These are phyloP conservation scores for Menidia menidia DNA, from an alignment of 2,797 vertebrate genomes.

Conservation along the genomic window DNA sequence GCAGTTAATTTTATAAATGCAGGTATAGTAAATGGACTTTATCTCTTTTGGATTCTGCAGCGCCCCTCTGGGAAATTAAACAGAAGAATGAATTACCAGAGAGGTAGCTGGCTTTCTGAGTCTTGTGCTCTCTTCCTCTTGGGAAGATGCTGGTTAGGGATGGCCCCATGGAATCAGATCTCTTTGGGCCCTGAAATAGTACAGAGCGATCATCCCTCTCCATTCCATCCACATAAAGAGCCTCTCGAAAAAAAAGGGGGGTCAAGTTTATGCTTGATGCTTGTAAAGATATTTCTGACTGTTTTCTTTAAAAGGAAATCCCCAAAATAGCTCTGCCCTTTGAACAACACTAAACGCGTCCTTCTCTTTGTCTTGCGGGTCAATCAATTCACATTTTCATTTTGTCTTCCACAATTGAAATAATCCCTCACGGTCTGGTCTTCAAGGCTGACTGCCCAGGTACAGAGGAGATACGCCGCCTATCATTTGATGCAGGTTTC, in stretches of 20 bases:
- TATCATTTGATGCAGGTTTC: conserved; percentile 64
- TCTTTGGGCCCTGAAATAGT: conserved; percentile 49
- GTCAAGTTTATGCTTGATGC: conserved; percentile 36
- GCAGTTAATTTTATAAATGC: conserved; percentile 50
- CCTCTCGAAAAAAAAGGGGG: conserved; percentile 21
- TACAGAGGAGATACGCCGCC: conserved; percentile 57
- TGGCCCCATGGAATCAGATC: conserved; percentile 52
- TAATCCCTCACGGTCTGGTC: conserved; percentile 52
- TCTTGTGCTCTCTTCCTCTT: conserved; percentile 34
- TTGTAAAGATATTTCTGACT: conserved; percentile 30
- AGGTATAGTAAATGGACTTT: conserved; percentile 42
- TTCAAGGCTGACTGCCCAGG: conserved; percentile 72
- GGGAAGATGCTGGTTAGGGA: conserved; percentile 34
- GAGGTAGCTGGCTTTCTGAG: conserved; percentile 27
- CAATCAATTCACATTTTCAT: conserved; percentile 58
- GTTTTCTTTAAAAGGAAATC: conserved; percentile 26
- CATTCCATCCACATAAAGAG: conserved; percentile 22
- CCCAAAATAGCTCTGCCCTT: conserved; percentile 25
- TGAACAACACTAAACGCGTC: conserved; percentile 9
- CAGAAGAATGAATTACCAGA: conserved; percentile 50
- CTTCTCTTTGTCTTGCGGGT: conserved; percentile 48
- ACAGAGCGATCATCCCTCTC: conserved; percentile 55
- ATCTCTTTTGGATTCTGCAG: conserved; percentile 41
- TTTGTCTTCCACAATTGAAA: conserved; percentile 52
- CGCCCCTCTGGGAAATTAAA: conserved; percentile 64